A percentile compares a stretch with the other conserved stretches of the same genome.
Evolutionary conservation across 1,140 invertebrate genomes (phyloP).

Genomic region (Antheraea mylitta): DNA sequence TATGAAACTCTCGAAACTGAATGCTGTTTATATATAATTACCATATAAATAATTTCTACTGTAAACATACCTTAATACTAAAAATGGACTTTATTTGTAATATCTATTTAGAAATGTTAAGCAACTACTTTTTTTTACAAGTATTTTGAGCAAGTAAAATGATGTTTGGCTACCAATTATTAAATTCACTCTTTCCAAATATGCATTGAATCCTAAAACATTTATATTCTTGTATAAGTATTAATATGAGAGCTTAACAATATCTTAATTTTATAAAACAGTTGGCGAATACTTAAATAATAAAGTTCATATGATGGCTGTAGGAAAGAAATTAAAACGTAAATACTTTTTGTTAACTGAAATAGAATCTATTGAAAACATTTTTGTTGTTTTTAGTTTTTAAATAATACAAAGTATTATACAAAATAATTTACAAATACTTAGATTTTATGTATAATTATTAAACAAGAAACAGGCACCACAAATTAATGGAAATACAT

Average conservation of each 20-base stretch:
- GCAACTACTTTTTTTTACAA: constrained; percentile 7
- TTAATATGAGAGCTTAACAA: background rate
- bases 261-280: too few relatives aligned
- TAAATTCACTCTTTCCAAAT: constrained; percentile 10
- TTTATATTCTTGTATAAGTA: background rate
- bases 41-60: background rate
- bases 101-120: background rate
- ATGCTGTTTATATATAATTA: background rate
- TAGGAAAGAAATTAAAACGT: background rate
- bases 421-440: background rate
- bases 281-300: background rate
- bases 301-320: background rate
- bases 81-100: background rate
- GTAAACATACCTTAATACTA: background rate
- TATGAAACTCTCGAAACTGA: background rate
- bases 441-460: too few relatives aligned
- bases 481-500: too few relatives aligned
- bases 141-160: constrained; percentile 38
- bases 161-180: constrained; percentile 25
- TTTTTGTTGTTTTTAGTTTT: too few relatives aligned
- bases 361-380: too few relatives aligned
- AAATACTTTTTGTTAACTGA: too few relatives aligned
- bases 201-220: background rate
- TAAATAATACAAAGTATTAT: background rate
- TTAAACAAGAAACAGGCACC: too few relatives aligned